Base-by-base conservation (phyloP, 2,888 invertebrate species). In the Meandrusa payeni region DNA sequence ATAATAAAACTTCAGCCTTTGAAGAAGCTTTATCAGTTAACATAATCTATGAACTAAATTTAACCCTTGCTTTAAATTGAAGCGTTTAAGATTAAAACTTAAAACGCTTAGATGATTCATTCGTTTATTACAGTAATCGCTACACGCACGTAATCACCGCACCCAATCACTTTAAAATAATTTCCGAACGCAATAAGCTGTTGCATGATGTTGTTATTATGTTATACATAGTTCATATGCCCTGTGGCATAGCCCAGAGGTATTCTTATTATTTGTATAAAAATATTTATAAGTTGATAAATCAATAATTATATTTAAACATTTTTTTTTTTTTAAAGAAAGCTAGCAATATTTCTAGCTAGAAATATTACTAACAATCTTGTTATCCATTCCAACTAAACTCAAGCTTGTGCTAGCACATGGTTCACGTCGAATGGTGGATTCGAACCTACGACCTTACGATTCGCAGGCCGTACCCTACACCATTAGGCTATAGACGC, bases 121-220 rank as follows among this genome's bases (percentile, higher is more conserved):
- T 66, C 69, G 69, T 74, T 73, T 75, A 74, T 75, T 66, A 64
- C 64, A 58, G 57, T 79, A 76, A 76, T 77, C 62, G 73, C 74
- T 75, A 76, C 72, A 69, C 53, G 61, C 56, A 57, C 52, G 67
- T 72, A 75, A 78, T 76, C 75, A 73, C 73, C 67, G 64, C 72
- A 75, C 74, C 74, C 69, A 76, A 76, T 74, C 76, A 79, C 73
- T 81, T 77, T 76, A 78, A 82, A 81, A 83, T 81, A 79, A 82
- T 83, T 78, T 70, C 68, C 66, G 64, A 74, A 72, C 68, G 71
- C 70, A 73, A 59, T 69, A 73, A 68, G 70, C 68, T 68, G 62
- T 52, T 62, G 52, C 61, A 69, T 71, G 48, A 45, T 46, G 24
- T 11, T 24, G 38, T 38, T 38, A 43, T 43, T 46, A 64, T 59